Conservation (phyloP, 2,113 vertebrate species). For the Ariopsis seemanni region DNA sequence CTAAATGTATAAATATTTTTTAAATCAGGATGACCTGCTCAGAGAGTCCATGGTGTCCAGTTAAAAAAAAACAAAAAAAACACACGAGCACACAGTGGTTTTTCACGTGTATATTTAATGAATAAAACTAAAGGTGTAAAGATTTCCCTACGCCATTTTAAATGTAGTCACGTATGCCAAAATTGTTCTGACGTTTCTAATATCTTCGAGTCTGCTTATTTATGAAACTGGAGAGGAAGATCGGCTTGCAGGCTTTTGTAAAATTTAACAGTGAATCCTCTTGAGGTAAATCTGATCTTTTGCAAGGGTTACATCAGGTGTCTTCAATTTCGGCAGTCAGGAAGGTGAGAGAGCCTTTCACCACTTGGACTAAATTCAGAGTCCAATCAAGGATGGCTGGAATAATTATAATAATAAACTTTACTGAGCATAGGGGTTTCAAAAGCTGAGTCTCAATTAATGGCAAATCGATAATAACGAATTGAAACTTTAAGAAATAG, state of each 20-base stretch:
- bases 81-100: too few relatives aligned
- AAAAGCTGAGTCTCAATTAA: too few relatives aligned
- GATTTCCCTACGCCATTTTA: not conserved
- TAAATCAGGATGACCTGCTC: not conserved
- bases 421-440: too few relatives aligned
- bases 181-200: not conserved
- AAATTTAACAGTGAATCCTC: not conserved
- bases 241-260: not conserved
- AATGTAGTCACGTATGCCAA: not conserved
- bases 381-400: not conserved
- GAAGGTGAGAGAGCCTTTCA: not conserved
- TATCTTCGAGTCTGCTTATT: not conserved
- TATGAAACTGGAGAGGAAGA: not conserved
- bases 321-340: not conserved
- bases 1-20: not conserved
- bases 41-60: not conserved
- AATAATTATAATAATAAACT: not conserved
- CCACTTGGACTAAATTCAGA: not conserved
- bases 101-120: not conserved
- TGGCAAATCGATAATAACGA: too few relatives aligned
- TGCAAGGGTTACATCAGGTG: not conserved
- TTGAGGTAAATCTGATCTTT: conserved; percentile 12
- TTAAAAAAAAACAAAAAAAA: not conserved
- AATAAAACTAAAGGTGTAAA: not conserved
- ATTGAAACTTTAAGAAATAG: too few relatives aligned